These are phyloP conservation scores for Leucoptera coffeella DNA, from an alignment of 2,888 invertebrate species.

Conservation along the genomic window DNA sequence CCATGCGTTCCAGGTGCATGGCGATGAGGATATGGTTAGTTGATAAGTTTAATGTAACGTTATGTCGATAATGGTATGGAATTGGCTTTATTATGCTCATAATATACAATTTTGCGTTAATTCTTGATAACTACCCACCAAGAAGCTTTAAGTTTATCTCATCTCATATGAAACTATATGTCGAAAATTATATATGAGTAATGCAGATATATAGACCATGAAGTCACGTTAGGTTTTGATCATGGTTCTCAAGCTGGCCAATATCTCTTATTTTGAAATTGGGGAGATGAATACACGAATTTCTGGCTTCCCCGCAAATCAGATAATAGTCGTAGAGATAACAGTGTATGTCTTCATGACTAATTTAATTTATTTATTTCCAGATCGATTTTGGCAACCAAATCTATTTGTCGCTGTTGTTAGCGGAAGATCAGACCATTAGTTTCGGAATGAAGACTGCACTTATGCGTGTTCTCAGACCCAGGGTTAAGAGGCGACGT, in stretches of 20 bases:
- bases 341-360: constrained; percentile 8
- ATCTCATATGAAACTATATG: background rate
- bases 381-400: constrained; percentile 63
- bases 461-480: constrained; percentile 75
- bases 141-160: too few species aligned
- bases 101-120: too few species aligned
- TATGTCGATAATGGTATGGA: background rate
- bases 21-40: constrained; percentile 42
- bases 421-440: constrained; percentile 76
- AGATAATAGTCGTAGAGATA: background rate
- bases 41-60: background rate
- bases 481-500: constrained; percentile 65
- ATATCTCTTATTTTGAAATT: too few species aligned
- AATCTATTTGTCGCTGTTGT: constrained; percentile 72
- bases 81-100: background rate
- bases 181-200: background rate
- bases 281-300: too few species aligned
- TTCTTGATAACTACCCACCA: too few species aligned
- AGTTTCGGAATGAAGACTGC: constrained; percentile 91
- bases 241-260: too few species aligned
- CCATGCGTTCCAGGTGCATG: constrained; percentile 71
- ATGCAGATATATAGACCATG: too few species aligned
- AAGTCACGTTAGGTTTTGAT: too few species aligned
- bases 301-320: background rate
- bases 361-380: constrained; percentile 4